Conservation (phyloP, 2,113 vertebrate genomes). For the Bos javanicus region DNA sequence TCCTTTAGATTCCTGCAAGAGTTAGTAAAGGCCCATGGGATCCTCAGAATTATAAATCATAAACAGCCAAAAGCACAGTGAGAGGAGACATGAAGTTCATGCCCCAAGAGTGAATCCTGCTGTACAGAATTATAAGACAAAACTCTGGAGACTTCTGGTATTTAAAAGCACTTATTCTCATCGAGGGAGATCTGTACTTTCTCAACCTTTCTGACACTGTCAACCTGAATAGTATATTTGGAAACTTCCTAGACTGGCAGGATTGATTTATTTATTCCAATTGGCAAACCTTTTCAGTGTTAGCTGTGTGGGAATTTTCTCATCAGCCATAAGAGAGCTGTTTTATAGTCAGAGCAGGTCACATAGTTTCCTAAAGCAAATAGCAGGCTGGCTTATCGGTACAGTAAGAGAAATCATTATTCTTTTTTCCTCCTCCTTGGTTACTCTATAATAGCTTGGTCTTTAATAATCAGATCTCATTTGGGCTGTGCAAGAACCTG, state of each 20-base stretch:
- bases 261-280: conserved; percentile 18
- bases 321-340: conserved; percentile 26
- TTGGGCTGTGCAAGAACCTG: conserved; percentile 19
- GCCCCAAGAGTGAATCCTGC: not conserved
- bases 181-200: not conserved
- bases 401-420: not conserved
- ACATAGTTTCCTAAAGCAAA: conserved; percentile 45
- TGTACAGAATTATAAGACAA: not conserved
- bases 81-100: not conserved
- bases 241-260: not conserved
- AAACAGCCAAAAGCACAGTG: not conserved
- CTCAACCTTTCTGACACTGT: not conserved
- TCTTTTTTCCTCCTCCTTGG: conserved; percentile 19
- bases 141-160: not conserved
- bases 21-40: not conserved
- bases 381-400: conserved; percentile 22
- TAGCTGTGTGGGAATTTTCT: conserved; percentile 41
- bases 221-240: not conserved
- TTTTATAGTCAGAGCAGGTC: conserved; percentile 54
- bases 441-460: conserved; percentile 25
- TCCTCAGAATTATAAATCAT: not conserved
- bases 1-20: not conserved
- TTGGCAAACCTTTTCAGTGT: not conserved
- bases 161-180: not conserved
- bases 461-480: conserved; percentile 52